phyloP scores from a whole-genome alignment of 2,797 vertebrate species.

The Pangasius macronema region DNA sequence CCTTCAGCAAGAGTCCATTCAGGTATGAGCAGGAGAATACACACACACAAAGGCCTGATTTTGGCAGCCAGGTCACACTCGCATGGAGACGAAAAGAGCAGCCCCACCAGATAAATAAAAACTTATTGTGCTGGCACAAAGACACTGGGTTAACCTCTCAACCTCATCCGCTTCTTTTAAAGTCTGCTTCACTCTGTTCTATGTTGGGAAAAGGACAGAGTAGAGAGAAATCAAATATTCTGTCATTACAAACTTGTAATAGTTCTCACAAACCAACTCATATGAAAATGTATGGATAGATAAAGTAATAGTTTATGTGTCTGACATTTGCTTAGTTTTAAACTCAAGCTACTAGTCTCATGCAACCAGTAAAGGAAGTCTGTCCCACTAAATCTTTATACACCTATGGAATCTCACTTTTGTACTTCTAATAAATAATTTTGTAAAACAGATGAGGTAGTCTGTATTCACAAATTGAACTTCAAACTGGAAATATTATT shows the following conservation, averaged over 20 bases:
- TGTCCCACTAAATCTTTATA: not conserved
- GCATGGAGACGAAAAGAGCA: conserved; percentile 70
- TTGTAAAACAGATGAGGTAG: not conserved
- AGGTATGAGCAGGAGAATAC: conserved; percentile 72
- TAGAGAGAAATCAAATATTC: not conserved
- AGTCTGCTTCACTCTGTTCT: conserved; percentile 64
- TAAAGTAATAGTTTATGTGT: not conserved
- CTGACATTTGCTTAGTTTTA: not conserved
- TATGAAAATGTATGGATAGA: not conserved
- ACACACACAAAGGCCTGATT: conserved; percentile 51
- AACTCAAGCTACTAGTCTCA: not conserved
- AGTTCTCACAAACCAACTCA: not conserved
- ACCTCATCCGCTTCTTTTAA: conserved; percentile 75
- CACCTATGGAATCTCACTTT: not conserved
- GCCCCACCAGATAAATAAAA: conserved; percentile 78
- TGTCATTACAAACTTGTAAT: conserved; percentile 1
- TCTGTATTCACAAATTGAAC: not conserved
- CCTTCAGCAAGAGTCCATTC: conserved; percentile 61
- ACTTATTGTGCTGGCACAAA: conserved; percentile 76
- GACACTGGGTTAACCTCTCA: conserved; percentile 74
- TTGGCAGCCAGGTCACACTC: conserved; percentile 72
- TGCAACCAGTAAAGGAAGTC: not conserved
- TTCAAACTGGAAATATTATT: not conserved
- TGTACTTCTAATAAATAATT: not conserved
- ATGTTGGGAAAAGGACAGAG: conserved; percentile 18